Evolutionary conservation across 2,888 invertebrate species (phyloP), one percentile per base, ranked within the genome.

Genomic region (Tachina fera): DNA sequence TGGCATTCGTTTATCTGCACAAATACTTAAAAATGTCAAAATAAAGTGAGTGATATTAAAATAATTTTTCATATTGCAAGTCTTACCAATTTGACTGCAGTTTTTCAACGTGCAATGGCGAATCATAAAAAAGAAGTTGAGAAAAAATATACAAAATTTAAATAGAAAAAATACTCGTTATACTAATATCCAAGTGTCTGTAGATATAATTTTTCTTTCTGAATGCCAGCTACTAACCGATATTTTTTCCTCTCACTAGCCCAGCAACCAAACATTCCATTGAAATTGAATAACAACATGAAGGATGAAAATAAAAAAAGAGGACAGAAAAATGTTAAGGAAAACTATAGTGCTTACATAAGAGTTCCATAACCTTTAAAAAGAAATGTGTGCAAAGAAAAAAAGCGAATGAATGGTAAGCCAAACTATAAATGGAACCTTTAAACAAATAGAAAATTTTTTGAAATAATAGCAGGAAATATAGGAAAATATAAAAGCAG

Each of bases 31-130:
- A 75, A 80, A 82, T 84, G 86, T 74, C 86, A 81, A 87, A 87
- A 88, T 87, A 83, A 86, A 87, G 84, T 87, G 87, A 87, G 87
- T 87, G 87, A 87, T 87, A 87, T 86, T 87, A 86, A 87, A 86
- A 88, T 86, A 87, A 83, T 86, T 87, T 88, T 87, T 87, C 76
- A 82, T 45, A 39, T 65, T 31, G 31, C 31, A 79, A 87, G 81
- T 82, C 81, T 53, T 79, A 56, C 67, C 61, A 68, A 47, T 76
- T 80, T 58, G 31, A 19, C 56, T 45, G 63, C 74, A 61, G 10
- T 74, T 74, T 63, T 65, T 43, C 41, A 45, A 60, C 16, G 51
- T 51, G 45, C 51, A 82, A 51, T 76, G 75, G 71, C 47, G 68
- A 71, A 72, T 63, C 68, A 47, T 22, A 72, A 72, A 71, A 53